Conservation (phyloP, 1,140 invertebrate species). For the Daktulosphaira vitifoliae region DNA sequence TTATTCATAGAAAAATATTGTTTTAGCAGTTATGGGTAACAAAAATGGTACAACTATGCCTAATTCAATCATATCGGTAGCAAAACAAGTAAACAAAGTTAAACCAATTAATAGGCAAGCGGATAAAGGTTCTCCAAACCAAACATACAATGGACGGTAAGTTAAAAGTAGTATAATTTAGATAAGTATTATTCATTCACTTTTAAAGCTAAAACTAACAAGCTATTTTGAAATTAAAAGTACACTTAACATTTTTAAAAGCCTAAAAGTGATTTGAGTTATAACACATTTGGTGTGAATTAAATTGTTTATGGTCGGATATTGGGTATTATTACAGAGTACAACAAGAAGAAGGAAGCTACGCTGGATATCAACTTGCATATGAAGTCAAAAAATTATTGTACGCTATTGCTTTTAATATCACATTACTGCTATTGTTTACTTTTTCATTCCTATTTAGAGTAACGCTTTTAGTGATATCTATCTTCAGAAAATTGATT, state of each 20-base stretch:
- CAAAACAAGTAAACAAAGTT: conserved; percentile 25
- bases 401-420: conserved; percentile 63
- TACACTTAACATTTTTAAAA: background rate
- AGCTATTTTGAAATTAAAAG: background rate
- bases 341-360: conserved; percentile 42
- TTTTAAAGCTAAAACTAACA: too few species aligned
- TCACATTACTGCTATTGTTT: conserved; percentile 18
- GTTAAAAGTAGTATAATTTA: background rate
- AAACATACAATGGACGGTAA: conserved; percentile 16
- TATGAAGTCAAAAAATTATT: conserved; percentile 99
- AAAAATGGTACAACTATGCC: conserved; percentile 4
- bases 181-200: too few species aligned
- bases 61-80: conserved; percentile 15
- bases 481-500: background rate
- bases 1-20: too few species aligned
- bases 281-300: background rate
- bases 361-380: conserved; percentile 94
- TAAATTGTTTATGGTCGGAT: background rate
- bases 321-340: conserved; percentile 25
- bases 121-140: conserved; percentile 16
- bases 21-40: conserved; percentile 27
- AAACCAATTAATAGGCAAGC: conserved; percentile 23
- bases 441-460: background rate
- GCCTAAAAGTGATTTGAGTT: background rate
- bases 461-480: background rate